Conservation (phyloP, 35 echinoderm and acorn worm genomes). For the Anneissia japonica region DNA sequence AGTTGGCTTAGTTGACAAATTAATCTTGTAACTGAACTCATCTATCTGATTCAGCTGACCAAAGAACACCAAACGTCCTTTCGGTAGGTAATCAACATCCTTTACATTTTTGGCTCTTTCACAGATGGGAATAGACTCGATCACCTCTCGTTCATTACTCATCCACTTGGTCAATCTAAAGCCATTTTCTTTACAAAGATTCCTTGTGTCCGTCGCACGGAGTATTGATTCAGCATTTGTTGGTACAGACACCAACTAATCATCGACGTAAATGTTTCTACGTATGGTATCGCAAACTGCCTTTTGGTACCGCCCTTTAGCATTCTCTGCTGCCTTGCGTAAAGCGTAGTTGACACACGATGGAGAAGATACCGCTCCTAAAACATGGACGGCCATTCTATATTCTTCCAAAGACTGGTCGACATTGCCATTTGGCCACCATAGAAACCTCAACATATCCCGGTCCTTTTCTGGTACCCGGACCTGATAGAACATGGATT, state of each 20-base stretch:
- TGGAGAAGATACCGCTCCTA: neutral
- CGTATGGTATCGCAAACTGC: neutral
- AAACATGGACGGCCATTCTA: constrained; percentile 3
- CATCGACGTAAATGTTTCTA: neutral
- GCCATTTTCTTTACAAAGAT: neutral
- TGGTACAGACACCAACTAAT: neutral
- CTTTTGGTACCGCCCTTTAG: neutral
- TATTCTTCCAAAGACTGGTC: neutral
- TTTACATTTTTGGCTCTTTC: constrained; percentile 7
- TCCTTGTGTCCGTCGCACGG: neutral
- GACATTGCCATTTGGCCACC: neutral
- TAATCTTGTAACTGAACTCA: neutral
- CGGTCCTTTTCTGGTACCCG: neutral
- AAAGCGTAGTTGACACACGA: neutral
- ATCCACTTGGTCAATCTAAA: neutral
- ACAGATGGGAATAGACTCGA: neutral
- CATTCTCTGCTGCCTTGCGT: neutral
- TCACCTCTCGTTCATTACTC: neutral
- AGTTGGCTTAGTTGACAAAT: neutral
- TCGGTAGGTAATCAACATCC: constrained; percentile 2
- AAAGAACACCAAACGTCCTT: constrained; percentile 10
- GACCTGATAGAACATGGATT: neutral
- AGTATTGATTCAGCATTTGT: neutral
- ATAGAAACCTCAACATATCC: neutral
- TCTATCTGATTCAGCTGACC: constrained; percentile 7